These are phyloP conservation scores for Carassius gibelio DNA, from an alignment of 2,113 vertebrate genomes.

Conservation along the genomic window DNA sequence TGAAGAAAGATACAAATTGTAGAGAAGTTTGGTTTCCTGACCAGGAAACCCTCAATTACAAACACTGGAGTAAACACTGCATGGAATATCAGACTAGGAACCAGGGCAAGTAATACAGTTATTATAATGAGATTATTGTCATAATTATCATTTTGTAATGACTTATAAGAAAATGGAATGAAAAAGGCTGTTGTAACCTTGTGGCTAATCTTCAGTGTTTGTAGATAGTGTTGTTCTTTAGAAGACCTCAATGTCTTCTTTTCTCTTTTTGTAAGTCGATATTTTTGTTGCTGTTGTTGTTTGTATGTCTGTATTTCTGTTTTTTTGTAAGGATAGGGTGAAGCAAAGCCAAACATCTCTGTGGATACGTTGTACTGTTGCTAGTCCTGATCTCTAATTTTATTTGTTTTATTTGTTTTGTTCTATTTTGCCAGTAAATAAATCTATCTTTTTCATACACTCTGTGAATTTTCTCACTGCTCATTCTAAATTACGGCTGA, in stretches of 20 bases:
- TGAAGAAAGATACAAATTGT: neutral
- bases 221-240: constrained; percentile 87
- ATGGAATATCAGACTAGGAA: constrained; percentile 84
- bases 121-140: constrained; percentile 80
- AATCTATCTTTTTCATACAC: constrained; percentile 97
- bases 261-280: constrained; percentile 67
- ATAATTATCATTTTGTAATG: constrained; percentile 81
- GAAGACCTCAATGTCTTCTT: constrained; percentile 72
- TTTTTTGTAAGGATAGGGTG: constrained; percentile 66
- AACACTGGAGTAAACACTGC: constrained; percentile 18
- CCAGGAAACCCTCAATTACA: constrained; percentile 27
- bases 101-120: constrained; percentile 78
- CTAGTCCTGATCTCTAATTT: constrained; percentile 87
- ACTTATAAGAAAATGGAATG: constrained; percentile 76
- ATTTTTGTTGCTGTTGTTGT: constrained; percentile 59
- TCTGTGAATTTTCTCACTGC: constrained; percentile 28
- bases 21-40: constrained; percentile 4
- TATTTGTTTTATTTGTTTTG: constrained; percentile 87
- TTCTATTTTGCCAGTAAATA: constrained; percentile 99
- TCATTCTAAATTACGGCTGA: neutral
- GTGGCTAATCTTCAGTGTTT: constrained; percentile 93
- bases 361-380: constrained; percentile 86
- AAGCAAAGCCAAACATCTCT: constrained; percentile 68
- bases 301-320: constrained; percentile 45
- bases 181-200: constrained; percentile 88